Evolutionary conservation across 2,113 vertebrate genomes (phyloP).

Genomic region (Pedetes capensis): DNA sequence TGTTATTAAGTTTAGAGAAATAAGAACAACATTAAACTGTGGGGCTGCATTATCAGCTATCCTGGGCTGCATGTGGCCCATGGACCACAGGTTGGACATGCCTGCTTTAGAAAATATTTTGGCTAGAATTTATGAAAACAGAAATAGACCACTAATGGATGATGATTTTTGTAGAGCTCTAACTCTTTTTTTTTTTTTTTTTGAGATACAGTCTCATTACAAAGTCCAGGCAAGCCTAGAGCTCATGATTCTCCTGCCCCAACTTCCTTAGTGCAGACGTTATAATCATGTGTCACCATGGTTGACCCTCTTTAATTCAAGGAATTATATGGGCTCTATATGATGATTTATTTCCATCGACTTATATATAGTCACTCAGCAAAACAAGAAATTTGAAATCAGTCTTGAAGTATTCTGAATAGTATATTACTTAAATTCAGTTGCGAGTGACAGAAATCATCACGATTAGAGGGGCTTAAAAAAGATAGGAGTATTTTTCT

Average conservation of each 20-base stretch:
- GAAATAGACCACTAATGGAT: background rate
- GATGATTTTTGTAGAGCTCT: background rate
- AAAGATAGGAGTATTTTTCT: background rate
- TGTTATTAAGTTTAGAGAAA: too few species aligned
- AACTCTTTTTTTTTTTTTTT: too few species aligned
- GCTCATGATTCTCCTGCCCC: too few species aligned
- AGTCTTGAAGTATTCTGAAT: background rate
- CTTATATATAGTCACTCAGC: background rate
- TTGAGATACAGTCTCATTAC: too few species aligned
- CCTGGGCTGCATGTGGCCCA: too few species aligned
- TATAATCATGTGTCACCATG: too few species aligned
- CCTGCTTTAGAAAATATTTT: too few species aligned
- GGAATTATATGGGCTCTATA: background rate
- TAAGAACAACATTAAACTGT: too few species aligned
- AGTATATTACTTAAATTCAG: background rate
- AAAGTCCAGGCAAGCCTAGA: too few species aligned
- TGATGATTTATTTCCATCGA: conserved; percentile 17
- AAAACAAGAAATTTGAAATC: conserved; percentile 28
- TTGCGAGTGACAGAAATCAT: background rate
- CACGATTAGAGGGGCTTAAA: background rate
- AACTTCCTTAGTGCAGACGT: too few species aligned
- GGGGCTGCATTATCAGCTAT: too few species aligned
- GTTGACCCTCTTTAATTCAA: conserved; percentile 19
- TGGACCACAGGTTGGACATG: too few species aligned
- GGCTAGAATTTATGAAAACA: background rate